Conservation (phyloP, 2,797 vertebrate species). For the Crenuchus spilurus region DNA sequence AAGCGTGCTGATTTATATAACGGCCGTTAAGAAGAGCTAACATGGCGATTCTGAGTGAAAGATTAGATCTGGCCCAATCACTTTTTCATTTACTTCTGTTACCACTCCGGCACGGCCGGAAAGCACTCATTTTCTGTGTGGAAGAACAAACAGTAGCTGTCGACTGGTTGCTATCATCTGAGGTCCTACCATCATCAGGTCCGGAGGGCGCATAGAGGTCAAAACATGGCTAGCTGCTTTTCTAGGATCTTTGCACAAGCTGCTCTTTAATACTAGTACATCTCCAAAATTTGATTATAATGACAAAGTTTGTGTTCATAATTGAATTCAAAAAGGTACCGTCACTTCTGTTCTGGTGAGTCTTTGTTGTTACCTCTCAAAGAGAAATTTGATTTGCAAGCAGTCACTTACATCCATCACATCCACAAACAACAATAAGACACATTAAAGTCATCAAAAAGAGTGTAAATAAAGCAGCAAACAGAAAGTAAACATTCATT, state of each 20-base stretch:
- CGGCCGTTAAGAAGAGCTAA: background rate
- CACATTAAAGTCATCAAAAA: too few species aligned
- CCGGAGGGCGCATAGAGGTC: background rate
- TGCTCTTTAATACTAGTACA: too few species aligned
- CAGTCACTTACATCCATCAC: too few species aligned
- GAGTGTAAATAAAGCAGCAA: too few species aligned
- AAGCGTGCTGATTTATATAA: background rate
- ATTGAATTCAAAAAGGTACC: too few species aligned
- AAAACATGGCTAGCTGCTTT: background rate
- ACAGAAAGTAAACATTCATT: too few species aligned
- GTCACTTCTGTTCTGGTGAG: too few species aligned
- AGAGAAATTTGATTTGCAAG: too few species aligned
- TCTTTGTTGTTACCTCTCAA: too few species aligned
- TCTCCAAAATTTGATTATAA: too few species aligned
- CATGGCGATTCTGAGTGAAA: background rate
- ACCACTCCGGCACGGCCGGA: background rate
- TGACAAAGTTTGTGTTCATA: too few species aligned
- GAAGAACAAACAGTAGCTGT: constrained; percentile 17
- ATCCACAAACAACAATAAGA: too few species aligned
- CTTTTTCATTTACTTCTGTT: constrained; percentile 4
- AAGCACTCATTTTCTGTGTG: background rate
- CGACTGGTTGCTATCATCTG: background rate
- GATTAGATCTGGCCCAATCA: constrained; percentile 2
- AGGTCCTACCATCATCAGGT: background rate
- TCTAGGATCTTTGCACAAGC: background rate